phyloP scores from a whole-genome alignment of 92 coral and sea anemone species.

The Epizoanthus stellaris region DNA sequence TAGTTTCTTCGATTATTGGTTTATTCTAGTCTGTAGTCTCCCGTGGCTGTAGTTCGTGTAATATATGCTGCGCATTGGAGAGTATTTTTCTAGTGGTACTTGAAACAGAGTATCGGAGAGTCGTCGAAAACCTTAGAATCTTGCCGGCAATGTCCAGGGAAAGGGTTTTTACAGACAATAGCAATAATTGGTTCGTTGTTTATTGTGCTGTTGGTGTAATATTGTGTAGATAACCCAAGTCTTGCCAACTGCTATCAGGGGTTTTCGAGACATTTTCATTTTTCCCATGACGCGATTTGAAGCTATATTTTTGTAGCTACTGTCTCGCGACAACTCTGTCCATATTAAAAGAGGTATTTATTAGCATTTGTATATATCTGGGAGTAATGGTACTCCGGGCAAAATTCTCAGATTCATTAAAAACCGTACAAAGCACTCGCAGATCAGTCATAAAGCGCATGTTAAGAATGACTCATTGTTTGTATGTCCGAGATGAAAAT shows the following conservation, averaged over 20 bases:
- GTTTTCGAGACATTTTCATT: background rate
- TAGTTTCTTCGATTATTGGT: too few relatives aligned
- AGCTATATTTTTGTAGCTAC: conserved; percentile 5
- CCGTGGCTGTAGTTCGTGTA: too few relatives aligned
- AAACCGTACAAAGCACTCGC: conserved; percentile 19
- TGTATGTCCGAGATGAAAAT: conserved; percentile 15
- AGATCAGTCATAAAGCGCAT: conserved; percentile 11
- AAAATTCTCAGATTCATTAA: conserved; percentile 7
- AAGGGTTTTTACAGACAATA: background rate
- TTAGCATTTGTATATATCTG: conserved; percentile 34
- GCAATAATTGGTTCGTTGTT: background rate
- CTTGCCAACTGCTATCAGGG: background rate
- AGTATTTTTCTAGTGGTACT: too few relatives aligned
- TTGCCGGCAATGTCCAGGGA: background rate
- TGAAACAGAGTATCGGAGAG: too few relatives aligned
- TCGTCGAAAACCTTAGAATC: background rate
- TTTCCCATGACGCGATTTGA: background rate
- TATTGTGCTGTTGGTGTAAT: background rate
- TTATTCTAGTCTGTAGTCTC: too few relatives aligned
- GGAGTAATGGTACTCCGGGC: background rate
- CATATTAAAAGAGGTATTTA: conserved; percentile 17
- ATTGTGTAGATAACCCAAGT: background rate
- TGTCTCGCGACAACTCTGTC: background rate
- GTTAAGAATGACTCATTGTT: background rate
- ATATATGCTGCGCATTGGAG: too few relatives aligned